These are phyloP conservation scores for Phaonia tiefii DNA, from an alignment of 2,888 invertebrate genomes.

Conservation along the genomic window DNA sequence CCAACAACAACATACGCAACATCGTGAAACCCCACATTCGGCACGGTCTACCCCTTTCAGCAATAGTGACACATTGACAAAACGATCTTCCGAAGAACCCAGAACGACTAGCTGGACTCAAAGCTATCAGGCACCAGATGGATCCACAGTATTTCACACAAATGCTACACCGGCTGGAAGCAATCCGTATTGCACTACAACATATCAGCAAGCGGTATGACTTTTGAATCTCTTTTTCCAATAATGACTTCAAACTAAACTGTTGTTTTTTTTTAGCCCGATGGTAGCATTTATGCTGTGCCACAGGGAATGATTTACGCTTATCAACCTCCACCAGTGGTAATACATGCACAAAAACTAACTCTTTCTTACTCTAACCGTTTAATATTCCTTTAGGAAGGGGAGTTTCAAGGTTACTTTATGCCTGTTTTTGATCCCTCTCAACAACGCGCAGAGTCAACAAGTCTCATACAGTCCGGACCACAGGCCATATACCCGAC, in stretches of 20 bases:
- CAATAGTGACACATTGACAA: constrained; percentile 73
- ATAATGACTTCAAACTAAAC: neutral
- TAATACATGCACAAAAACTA: too few relatives aligned
- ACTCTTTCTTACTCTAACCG: too few relatives aligned
- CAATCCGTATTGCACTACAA: constrained; percentile 78
- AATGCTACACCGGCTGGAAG: constrained; percentile 74
- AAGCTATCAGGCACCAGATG: constrained; percentile 78
- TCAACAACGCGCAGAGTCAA: constrained; percentile 76
- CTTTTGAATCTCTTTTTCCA: neutral
- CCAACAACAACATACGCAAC: constrained; percentile 60
- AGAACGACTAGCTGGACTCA: constrained; percentile 75
- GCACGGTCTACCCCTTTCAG: constrained; percentile 78
- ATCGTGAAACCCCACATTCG: constrained; percentile 76
- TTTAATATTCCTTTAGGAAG: constrained; percentile 74
- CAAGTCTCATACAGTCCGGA: constrained; percentile 75
- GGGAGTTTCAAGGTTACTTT: constrained; percentile 79
- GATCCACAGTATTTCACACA: constrained; percentile 78
- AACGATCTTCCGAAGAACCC: constrained; percentile 67
- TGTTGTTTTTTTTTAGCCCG: constrained; percentile 73
- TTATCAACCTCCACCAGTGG: constrained; percentile 78
- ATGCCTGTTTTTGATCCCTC: constrained; percentile 80
- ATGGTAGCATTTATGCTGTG: constrained; percentile 80
- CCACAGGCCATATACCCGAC: constrained; percentile 78
- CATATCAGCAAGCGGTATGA: constrained; percentile 80
- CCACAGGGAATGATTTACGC: constrained; percentile 80